Evolutionary conservation across 2,113 vertebrate genomes (phyloP).

Genomic region (Ammodytes marinus): DNA sequence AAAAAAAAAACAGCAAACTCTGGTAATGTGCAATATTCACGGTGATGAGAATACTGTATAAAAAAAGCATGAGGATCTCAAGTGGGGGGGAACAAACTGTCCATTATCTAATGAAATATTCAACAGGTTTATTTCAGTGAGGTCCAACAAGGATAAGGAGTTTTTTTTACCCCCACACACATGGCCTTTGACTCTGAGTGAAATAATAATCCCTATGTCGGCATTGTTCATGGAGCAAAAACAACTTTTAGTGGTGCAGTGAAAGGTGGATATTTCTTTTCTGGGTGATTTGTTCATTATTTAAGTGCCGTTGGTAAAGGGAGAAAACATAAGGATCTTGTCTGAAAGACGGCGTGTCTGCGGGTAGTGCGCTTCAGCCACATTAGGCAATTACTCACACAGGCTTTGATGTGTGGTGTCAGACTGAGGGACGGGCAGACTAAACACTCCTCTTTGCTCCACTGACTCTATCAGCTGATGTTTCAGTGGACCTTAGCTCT

Average conservation of each 20-base stretch:
- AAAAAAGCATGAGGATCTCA: conserved; percentile 36
- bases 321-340: conserved; percentile 42
- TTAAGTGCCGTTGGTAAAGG: conserved; percentile 30
- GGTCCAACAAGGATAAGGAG: conserved; percentile 6
- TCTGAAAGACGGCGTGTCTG: conserved; percentile 45
- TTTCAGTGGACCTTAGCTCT: conserved; percentile 51
- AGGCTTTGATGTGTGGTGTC: conserved; percentile 61
- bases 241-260: conserved; percentile 2
- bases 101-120: conserved; percentile 70
- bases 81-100: conserved; percentile 37
- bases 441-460: conserved; percentile 58
- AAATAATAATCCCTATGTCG: conserved; percentile 43
- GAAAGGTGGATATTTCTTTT: conserved; percentile 2
- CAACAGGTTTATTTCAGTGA: conserved; percentile 56
- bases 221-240: conserved; percentile 39
- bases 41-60: conserved; percentile 20
- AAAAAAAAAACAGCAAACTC: conserved; percentile 15
- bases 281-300: conserved; percentile 49
- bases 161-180: background rate
- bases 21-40: conserved; percentile 7
- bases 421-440: conserved; percentile 49
- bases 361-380: conserved; percentile 54
- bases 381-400: conserved; percentile 73
- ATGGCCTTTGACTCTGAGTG: conserved; percentile 24
- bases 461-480: conserved; percentile 65